Evolutionary conservation across 2,888 invertebrate genomes (phyloP).

Genomic region (Cheilosia urbana): DNA sequence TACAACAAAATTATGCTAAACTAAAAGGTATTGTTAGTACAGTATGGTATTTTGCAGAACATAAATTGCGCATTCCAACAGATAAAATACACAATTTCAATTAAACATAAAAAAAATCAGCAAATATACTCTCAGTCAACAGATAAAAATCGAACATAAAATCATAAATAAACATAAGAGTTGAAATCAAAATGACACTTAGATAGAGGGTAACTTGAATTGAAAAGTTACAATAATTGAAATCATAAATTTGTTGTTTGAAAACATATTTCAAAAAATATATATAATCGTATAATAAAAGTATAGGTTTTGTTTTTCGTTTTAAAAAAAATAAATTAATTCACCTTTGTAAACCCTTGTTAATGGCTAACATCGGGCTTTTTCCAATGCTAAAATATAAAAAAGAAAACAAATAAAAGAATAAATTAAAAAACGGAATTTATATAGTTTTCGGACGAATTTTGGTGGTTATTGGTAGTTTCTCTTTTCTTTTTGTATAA

Average conservation of each 20-base stretch:
- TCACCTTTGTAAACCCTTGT: constrained; percentile 93
- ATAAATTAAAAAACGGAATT: constrained; percentile 69
- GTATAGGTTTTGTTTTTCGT: constrained; percentile 49
- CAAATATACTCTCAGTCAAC: constrained; percentile 39
- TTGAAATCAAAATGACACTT: constrained; percentile 33
- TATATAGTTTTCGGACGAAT: constrained; percentile 68
- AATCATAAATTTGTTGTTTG: constrained; percentile 1
- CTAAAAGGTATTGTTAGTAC: constrained; percentile 28
- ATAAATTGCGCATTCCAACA: constrained; percentile 54
- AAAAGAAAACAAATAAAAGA: constrained; percentile 82
- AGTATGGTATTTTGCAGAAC: constrained; percentile 36
- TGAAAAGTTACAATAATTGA: constrained; percentile 33
- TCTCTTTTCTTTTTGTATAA: constrained; percentile 23
- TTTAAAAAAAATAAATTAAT: constrained; percentile 84
- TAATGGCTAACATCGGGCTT: constrained; percentile 91
- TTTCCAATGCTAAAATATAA: constrained; percentile 90
- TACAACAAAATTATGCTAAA: constrained; percentile 39
- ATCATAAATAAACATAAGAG: constrained; percentile 22
- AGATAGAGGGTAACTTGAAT: constrained; percentile 42
- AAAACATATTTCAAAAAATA: constrained; percentile 58
- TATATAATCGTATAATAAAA: constrained; percentile 74
- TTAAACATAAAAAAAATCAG: constrained; percentile 37
- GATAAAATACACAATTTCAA: constrained; percentile 47
- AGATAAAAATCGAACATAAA: constrained; percentile 41
- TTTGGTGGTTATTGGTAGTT: constrained; percentile 41